Evolutionary conservation across 1,140 invertebrate species (phyloP).

Genomic region (Drosophila chauvacae): DNA sequence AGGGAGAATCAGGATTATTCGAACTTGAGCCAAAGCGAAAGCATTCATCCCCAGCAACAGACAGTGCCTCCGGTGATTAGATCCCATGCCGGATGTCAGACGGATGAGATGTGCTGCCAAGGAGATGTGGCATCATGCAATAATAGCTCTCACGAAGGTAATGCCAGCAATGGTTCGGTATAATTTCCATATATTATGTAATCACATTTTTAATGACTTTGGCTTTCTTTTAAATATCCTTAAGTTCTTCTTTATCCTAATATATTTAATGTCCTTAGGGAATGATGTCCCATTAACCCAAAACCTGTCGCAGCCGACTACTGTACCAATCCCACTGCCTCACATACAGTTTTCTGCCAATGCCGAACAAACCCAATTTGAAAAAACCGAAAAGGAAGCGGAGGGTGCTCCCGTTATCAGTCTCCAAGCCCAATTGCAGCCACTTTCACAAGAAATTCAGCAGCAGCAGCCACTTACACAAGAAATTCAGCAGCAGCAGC

Average conservation of each 20-base stretch:
- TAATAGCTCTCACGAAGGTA: not conserved
- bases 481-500: not conserved
- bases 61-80: not conserved
- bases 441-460: no score
- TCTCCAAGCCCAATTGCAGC: not conserved
- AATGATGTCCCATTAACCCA: not conserved
- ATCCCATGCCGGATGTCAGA: not conserved
- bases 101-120: not conserved
- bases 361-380: not conserved
- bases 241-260: no score
- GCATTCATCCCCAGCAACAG: not conserved
- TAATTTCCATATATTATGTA: not conserved
- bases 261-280: not conserved
- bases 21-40: not conserved
- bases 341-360: not conserved
- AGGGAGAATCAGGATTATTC: constrained; percentile 12
- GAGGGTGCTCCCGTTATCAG: not conserved
- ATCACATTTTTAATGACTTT: not conserved
- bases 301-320: not conserved
- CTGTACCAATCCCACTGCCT: not conserved
- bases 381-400: not conserved
- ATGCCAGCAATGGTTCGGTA: not conserved
- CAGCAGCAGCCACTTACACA: not conserved
- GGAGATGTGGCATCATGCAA: not conserved
- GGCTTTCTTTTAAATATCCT: not conserved